Evolutionary conservation across 2,888 invertebrate genomes (phyloP).

Genomic region (Synergus gifuensis): DNA sequence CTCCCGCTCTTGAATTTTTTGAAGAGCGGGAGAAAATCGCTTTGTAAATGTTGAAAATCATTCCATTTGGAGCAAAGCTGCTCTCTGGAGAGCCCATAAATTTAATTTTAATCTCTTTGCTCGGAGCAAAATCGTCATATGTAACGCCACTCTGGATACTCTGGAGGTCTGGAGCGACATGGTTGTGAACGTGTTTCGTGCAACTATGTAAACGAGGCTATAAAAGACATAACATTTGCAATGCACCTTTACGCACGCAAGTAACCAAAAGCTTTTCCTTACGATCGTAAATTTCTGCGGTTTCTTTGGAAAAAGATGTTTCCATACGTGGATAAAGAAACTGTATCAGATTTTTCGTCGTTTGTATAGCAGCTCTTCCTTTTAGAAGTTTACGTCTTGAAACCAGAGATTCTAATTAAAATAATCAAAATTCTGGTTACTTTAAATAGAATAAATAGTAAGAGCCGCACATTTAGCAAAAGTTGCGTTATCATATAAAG

Average conservation of each 20-base stretch:
- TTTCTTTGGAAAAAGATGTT: not conserved
- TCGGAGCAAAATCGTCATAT: conserved; percentile 8
- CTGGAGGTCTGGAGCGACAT: not conserved
- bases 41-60: not conserved
- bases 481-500: not conserved
- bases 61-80: not conserved
- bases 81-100: not conserved
- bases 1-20: not conserved
- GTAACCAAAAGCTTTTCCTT: not conserved
- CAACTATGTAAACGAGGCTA: not conserved
- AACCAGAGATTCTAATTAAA: no score
- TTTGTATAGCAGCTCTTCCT: no score
- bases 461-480: no score
- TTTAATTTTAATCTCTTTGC: conserved; percentile 11
- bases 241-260: not conserved
- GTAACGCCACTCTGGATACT: not conserved
- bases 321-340: not conserved
- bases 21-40: not conserved
- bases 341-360: not conserved
- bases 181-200: not conserved
- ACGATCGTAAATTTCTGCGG: not conserved
- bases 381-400: no score
- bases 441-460: no score
- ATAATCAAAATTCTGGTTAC: no score
- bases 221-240: conserved; percentile 14